These are phyloP conservation scores for Caenorhabditis sp. DNA, from an alignment of 2,888 invertebrate genomes.

Conservation along the genomic window DNA sequence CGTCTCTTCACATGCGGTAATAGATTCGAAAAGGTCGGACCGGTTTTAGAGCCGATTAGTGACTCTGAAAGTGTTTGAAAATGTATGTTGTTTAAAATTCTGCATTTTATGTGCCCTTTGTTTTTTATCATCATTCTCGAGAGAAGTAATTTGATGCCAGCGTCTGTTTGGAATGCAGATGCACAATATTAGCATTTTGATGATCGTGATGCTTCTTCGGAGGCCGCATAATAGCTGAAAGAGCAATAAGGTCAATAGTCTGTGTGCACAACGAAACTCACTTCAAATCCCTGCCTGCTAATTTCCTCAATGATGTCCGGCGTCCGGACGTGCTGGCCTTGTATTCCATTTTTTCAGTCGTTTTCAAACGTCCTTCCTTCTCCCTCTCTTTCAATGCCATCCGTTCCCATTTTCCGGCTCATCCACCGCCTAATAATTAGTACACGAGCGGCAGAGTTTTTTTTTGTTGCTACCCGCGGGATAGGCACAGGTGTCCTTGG, in stretches of 20 bases:
- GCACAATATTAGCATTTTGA: too few species aligned
- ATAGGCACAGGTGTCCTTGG: constrained; percentile 30
- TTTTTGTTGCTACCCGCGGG: neutral
- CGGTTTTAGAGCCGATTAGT: neutral
- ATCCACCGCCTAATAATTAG: constrained; percentile 51
- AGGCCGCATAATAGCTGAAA: too few species aligned
- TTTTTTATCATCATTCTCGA: neutral
- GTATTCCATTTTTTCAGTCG: neutral
- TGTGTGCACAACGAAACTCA: too few species aligned
- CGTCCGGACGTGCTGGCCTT: too few species aligned
- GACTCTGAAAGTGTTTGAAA: neutral
- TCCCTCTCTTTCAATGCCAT: neutral
- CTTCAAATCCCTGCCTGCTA: too few species aligned
- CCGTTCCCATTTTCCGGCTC: constrained; percentile 32
- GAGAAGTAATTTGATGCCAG: too few species aligned
- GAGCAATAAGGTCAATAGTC: too few species aligned
- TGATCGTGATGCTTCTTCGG: too few species aligned
- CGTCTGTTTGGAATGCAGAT: too few species aligned
- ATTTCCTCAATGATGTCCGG: too few species aligned
- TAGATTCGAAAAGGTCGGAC: too few species aligned
- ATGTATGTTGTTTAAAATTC: neutral
- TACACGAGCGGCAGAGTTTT: constrained; percentile 24
- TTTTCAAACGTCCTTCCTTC: neutral
- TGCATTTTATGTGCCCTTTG: neutral
- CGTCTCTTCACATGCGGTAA: too few species aligned